Base-by-base conservation (phyloP, 2,797 vertebrate genomes). In the Crax fasciolata region DNA sequence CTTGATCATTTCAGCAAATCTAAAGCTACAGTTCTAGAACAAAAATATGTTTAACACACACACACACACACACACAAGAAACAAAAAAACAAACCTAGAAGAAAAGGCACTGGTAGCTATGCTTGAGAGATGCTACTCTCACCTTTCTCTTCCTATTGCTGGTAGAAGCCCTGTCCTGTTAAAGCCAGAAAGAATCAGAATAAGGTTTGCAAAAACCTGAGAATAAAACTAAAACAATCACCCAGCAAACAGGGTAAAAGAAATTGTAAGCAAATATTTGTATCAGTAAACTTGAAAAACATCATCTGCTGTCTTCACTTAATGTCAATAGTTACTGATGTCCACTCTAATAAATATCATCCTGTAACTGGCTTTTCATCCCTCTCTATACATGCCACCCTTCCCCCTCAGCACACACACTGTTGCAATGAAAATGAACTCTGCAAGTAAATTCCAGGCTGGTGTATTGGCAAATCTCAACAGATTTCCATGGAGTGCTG, bases 241-340 rank as follows among this genome's bases (percentile, higher is more conserved):
- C 25, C 65, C 76, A 88, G 82, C 46, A 94, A 93, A 75, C 38
- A 82, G 58, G 84, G 25, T 61, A 90, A 96, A 90, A 91, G 30
- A 93, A 76, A 88, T 49, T 63, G 68, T 68, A 88, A 94, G 91
- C 73, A 78, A 91, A 65, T 78, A 89, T 93, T 93, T 91, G 76
- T 96, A 95, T 93, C 93, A 68, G 93, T 93, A 94, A 96, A 94
- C 71, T 76, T 52, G 87, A 84, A 89, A 90, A 96, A 21, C 79
- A 86, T 96, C 48, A 90, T 91, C 93, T 96, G 94, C 80, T 96
- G 66, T 63, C 85, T 94, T 88, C 44, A 48, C 51, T 96, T 95
- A 96, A 94, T 74, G 76, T 94, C 95, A 95, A 25, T 77, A 88
- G 82, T 90, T 93, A 49, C 87, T 90, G 76, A 93, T 82, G 94